These are phyloP conservation scores for Ciona savignyi DNA, from an alignment of 23 tunicate genomes.

Conservation along the genomic window DNA sequence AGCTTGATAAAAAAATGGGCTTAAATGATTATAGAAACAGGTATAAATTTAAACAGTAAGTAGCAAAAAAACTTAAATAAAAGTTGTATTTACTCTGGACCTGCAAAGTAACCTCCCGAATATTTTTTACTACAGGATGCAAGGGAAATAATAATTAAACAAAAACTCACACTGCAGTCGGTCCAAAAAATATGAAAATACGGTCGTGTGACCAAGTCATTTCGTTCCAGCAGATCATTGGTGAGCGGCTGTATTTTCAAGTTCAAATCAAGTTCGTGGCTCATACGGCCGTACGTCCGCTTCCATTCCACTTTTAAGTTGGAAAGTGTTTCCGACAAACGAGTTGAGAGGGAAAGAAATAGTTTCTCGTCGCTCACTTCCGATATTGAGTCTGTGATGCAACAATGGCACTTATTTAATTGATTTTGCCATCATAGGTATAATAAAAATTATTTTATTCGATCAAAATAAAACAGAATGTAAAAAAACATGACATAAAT, in stretches of 20 bases:
- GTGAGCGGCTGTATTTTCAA: conserved; percentile 72
- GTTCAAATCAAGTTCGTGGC: conserved; percentile 32
- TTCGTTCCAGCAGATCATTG: conserved; percentile 47
- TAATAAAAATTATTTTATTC: too few species aligned
- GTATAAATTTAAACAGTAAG: too few species aligned
- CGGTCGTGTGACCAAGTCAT: conserved; percentile 79
- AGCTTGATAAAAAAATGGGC: too few species aligned
- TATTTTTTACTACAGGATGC: neutral
- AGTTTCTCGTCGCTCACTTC: conserved; percentile 63
- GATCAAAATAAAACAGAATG: too few species aligned
- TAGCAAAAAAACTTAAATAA: too few species aligned
- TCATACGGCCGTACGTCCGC: conserved; percentile 58
- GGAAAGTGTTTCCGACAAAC: conserved; percentile 43
- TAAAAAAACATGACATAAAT: too few species aligned
- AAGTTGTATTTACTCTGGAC: neutral
- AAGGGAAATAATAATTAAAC: neutral
- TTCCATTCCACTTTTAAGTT: conserved; percentile 64
- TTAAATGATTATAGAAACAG: too few species aligned
- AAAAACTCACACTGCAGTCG: conserved; percentile 83
- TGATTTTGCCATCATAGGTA: too few species aligned
- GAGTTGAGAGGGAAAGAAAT: conserved; percentile 61
- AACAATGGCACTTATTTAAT: neutral
- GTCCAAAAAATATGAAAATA: conserved; percentile 90
- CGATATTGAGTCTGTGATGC: conserved; percentile 49
- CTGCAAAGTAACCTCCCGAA: neutral